These are phyloP conservation scores for Pantherophis alleghaniensis DNA, from an alignment of 2,797 vertebrate species.

Conservation along the genomic window DNA sequence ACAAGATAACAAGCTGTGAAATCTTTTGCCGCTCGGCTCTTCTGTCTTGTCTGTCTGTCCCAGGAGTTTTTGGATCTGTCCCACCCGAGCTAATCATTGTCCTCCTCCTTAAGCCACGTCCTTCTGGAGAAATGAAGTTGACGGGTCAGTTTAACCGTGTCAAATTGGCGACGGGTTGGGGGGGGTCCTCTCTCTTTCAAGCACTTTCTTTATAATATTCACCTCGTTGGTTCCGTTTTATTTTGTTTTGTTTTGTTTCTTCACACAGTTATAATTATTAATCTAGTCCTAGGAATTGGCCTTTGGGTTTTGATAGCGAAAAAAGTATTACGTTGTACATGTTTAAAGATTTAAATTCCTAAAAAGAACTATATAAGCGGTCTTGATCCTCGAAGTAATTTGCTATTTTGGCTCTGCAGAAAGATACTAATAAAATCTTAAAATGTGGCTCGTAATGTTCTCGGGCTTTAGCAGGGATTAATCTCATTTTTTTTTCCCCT, in stretches of 20 bases:
- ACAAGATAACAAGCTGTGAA: constrained; percentile 52
- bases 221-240: constrained; percentile 59
- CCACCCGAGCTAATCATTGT: constrained; percentile 29
- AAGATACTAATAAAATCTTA: constrained; percentile 76
- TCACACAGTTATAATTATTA: constrained; percentile 57
- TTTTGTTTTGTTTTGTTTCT: not conserved
- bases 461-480: not conserved
- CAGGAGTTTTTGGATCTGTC: constrained; percentile 12
- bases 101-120: constrained; percentile 23
- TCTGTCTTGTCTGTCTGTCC: not conserved
- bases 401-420: constrained; percentile 79
- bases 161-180: constrained; percentile 44
- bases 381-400: constrained; percentile 72
- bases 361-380: constrained; percentile 43
- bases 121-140: constrained; percentile 50
- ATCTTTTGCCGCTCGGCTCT: not conserved
- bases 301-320: constrained; percentile 65
- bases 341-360: constrained; percentile 69
- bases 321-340: constrained; percentile 69
- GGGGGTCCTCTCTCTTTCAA: constrained; percentile 46
- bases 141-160: constrained; percentile 50
- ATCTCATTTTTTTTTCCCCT: not conserved
- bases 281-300: constrained; percentile 65
- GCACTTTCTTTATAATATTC: constrained; percentile 67
- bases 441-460: constrained; percentile 46